A percentile compares a stretch with the other conserved stretches of the same genome.
Conservation (phyloP, 2,797 vertebrate genomes). For the Mus spretus region DNA sequence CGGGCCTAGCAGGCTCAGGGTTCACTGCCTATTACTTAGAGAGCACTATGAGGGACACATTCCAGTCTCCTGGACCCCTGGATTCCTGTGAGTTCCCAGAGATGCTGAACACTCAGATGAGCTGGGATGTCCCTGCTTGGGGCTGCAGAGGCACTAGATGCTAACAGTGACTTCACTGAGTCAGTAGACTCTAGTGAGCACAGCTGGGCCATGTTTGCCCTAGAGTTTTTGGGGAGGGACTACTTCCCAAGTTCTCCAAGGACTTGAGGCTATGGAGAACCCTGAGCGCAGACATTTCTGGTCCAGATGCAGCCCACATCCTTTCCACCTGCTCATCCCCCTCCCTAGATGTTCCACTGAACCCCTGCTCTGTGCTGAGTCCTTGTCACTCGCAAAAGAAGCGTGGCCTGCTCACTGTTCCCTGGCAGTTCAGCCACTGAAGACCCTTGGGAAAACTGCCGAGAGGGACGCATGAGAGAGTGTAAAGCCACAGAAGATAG, state of each 20-base stretch:
- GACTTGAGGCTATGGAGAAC: background rate
- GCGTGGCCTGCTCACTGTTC: background rate
- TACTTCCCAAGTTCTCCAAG: background rate
- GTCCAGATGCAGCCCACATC: background rate
- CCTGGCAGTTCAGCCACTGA: background rate
- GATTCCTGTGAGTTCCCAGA: background rate
- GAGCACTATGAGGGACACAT: too few species aligned
- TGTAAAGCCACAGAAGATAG: background rate
- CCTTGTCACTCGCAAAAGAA: accelerated
- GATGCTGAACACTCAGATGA: background rate
- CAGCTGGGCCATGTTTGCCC: background rate
- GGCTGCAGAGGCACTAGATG: background rate
- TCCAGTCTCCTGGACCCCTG: background rate
- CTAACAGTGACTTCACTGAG: background rate
- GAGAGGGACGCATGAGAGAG: background rate
- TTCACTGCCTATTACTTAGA: background rate
- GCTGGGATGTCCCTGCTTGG: background rate
- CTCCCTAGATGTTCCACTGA: accelerated
- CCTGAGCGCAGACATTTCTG: background rate
- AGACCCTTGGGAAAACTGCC: background rate
- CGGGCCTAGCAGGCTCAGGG: background rate
- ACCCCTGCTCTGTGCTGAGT: background rate
- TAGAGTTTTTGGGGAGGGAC: background rate
- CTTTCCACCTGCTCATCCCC: background rate
- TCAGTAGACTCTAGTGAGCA: background rate